These are phyloP conservation scores for Clytia hemisphaerica DNA, from an alignment of 30 jellyfish, hydroid and myxozoan genomes.

Conservation along the genomic window DNA sequence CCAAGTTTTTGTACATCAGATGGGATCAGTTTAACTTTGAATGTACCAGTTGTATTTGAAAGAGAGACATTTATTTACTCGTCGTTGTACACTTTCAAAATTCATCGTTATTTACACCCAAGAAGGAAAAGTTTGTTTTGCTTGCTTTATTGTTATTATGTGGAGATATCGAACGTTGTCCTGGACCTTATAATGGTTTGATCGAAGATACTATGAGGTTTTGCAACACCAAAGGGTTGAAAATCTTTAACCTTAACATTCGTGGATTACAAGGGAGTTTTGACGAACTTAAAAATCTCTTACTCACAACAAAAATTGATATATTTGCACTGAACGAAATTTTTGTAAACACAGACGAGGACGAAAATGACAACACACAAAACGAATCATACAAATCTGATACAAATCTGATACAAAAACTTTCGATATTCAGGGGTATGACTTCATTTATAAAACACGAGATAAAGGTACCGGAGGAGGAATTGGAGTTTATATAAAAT, in stretches of 20 bases:
- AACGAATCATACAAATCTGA: no score
- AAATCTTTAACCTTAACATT: not conserved
- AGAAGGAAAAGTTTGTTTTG: no score
- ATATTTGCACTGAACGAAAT: not conserved
- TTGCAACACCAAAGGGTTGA: conserved; percentile 10
- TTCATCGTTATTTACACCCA: no score
- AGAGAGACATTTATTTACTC: no score
- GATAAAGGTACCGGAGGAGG: conserved; percentile 28
- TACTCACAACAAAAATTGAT: conserved; percentile 10
- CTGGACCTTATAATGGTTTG: conserved; percentile 3
- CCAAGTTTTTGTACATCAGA: no score
- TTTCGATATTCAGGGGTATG: conserved; percentile 31
- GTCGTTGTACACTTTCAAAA: no score
- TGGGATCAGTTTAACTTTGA: no score
- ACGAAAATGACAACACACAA: no score
- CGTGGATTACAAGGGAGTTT: conserved; percentile 19
- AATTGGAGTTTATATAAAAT: conserved; percentile 5
- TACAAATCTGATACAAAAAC: not conserved
- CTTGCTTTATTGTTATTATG: no score
- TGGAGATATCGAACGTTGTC: conserved; percentile 25
- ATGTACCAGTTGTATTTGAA: no score
- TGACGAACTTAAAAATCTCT: conserved; percentile 19
- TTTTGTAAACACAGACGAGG: no score
- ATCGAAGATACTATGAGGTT: not conserved
- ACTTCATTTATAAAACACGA: no score